Base-by-base conservation (phyloP, 2,888 invertebrate genomes). In the Chaetoderma sp. region DNA sequence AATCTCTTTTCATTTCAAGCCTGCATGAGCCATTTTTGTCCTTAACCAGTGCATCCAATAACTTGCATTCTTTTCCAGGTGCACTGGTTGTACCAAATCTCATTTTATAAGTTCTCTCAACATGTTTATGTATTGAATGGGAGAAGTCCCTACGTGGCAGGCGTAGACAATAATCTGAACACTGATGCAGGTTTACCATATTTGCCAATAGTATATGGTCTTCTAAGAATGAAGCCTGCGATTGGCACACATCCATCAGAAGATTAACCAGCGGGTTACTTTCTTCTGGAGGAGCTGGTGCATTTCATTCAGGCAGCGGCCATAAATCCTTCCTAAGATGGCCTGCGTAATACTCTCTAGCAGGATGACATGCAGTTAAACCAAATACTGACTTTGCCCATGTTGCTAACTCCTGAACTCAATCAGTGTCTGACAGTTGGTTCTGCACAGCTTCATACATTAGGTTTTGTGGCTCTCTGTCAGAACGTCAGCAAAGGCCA, bases 221-320 rank as follows among this genome's bases (percentile, higher is more conserved):
- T 66, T 74, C 70, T 8, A 74, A 45, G 10, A 74, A 4, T 33
- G 67, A 39, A 25, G 68, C 59, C 63, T 75, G 71, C 2, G 65
- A 47, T 8, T 60, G 3, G 45, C 70, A 60, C 13, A 71, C 72
- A 73, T 73, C 71, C 68, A 71, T 67, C 16, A 67, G 30, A 21
- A 73, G 39, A 66, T 75, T 74, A 2, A 69, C n/a, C 10, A 73
- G 54, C 5, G 70, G 70, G 47, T 70, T 76, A 63, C 68, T 68
- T 13, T 71, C 63, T 59, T 71, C 70, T 27, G 71, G 68, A 25
- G 75, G 74, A 16, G 65, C 33, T 23, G 54, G 54, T 27, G 68
- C 71, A 45, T 70, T 68, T 28, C 75, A 71, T 50, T 76, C 75
- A 18, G 70, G 76, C 16, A 72, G 72, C 8, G 74, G 70, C 75